Conservation (phyloP, 2,888 invertebrate species). For the Zygogramma bicolorata region DNA sequence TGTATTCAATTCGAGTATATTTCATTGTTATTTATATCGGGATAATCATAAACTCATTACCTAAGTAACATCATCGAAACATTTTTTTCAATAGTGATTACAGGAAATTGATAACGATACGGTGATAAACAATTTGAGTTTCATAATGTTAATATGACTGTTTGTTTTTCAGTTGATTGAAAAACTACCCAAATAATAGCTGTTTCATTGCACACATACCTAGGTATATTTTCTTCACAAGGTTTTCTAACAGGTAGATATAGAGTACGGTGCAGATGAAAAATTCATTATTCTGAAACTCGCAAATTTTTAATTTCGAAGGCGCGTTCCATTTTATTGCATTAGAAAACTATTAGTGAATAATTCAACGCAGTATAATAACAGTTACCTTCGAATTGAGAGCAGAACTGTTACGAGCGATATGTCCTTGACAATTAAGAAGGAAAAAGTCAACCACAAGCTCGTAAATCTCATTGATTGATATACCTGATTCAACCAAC, state of each 20-base stretch:
- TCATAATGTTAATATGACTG: not conserved
- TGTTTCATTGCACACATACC: no score
- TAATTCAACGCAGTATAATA: no score
- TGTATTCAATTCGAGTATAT: not conserved
- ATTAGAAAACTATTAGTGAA: slow-evolving; percentile 1
- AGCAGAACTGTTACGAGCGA: slow-evolving; percentile 1
- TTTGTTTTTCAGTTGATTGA: not conserved
- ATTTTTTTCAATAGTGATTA: not conserved
- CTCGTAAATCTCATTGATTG: slow-evolving; percentile 31
- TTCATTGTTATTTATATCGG: not conserved
- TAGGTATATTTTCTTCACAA: no score
- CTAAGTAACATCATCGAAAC: not conserved
- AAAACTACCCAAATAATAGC: no score
- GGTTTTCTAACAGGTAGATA: no score
- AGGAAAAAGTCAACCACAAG: slow-evolving; percentile 25
- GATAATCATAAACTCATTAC: not conserved
- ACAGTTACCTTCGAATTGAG: no score
- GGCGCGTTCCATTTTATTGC: no score
- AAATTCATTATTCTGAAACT: no score
- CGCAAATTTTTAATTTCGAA: no score
- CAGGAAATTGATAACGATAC: not conserved
- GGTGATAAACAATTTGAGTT: not conserved
- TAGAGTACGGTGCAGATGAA: no score
- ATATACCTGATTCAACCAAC: not conserved
- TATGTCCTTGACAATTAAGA: slow-evolving; percentile 36